Percentiles rank a stretch among this genome's conserved stretches.
Evolutionary conservation across 2,797 vertebrate genomes (phyloP).

Genomic region (Craterocephalus amniculus): DNA sequence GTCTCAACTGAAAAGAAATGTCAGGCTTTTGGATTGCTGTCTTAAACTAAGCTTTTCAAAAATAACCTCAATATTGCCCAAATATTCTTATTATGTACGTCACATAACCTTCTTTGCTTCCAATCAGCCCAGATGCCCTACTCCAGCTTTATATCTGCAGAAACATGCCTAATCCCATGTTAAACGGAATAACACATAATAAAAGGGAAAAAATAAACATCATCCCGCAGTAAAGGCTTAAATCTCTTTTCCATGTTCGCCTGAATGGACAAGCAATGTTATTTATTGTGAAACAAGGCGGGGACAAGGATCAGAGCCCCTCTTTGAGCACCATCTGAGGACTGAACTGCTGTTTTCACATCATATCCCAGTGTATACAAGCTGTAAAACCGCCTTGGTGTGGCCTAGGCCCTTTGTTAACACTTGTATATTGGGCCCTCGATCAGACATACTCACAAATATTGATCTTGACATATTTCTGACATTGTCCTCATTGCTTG

Average conservation of each 20-base stretch:
- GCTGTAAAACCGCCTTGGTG: conserved; percentile 76
- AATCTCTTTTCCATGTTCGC: conserved; percentile 82
- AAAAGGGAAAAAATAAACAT: conserved; percentile 74
- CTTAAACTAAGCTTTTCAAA: conserved; percentile 66
- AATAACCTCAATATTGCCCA: conserved; percentile 79
- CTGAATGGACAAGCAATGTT: conserved; percentile 83
- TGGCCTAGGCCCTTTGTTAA: conserved; percentile 76
- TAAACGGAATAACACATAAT: conserved; percentile 76
- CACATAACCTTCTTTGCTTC: conserved; percentile 77
- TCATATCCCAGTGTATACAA: conserved; percentile 78
- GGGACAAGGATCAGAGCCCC: conserved; percentile 79
- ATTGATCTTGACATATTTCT: conserved; percentile 79
- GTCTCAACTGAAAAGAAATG: conserved; percentile 22
- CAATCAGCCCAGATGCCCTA: conserved; percentile 77
- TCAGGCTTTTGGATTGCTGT: conserved; percentile 39
- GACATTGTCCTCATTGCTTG: conserved; percentile 68
- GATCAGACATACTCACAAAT: conserved; percentile 73
- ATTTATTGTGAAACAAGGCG: conserved; percentile 81
- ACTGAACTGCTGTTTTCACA: conserved; percentile 76
- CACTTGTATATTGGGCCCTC: conserved; percentile 76
- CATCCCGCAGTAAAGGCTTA: conserved; percentile 68
- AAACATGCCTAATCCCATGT: conserved; percentile 82
- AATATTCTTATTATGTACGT: conserved; percentile 76
- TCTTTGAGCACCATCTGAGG: conserved; percentile 69
- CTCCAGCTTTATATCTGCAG: conserved; percentile 71